Evolutionary conservation across 2,113 vertebrate species (phyloP), one percentile per base, ranked within the genome.

Genomic region (Cygnus buccinator): DNA sequence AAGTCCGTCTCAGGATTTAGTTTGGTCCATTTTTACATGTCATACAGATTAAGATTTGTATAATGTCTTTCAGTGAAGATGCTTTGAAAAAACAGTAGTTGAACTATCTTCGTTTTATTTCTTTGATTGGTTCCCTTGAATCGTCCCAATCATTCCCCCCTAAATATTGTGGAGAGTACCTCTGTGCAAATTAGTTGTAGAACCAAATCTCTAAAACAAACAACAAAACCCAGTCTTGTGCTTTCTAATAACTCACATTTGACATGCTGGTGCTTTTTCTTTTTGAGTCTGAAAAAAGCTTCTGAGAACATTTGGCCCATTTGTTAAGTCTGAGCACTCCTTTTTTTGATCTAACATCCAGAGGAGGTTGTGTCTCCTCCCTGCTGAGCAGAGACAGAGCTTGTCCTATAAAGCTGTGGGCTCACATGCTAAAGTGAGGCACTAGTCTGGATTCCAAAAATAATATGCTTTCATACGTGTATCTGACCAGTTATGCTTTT

Each of bases 391-490:
- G 25, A 52, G 3, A 57, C 63, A 46, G 63, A 35, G 7, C 33
- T 68, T 75, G 21, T 61, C 22, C 33, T 4, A 2, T 66, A 39
- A 29, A 8, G 81, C 20, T n/a, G 0, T 59, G 16, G 48, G n/a
- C 18, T 93, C 21, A 17, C 4, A 16, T n/a, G 62, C 15, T n/a
- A 59, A 59, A 91, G 55, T 22, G 29, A 76, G 74, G 20, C 23
- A 61, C 23, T 54, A 25, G 41, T n/a, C 72, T 75, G 37, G 11
- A 52, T 86, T 65, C 3, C 9, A 50, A 88, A 52, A 72, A 16
- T 5, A 10, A 29, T 28, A 0, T 11, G 8, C 21, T 82, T 88
- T 50, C 5, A 2, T 31, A 5, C 43, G 16, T 61, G 1, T 72
- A 21, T 59, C 6, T 73, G 62, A 39, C 5, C 20, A 33, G 11